These are phyloP conservation scores for Lytechinus pictus DNA, from an alignment of 35 echinoderm and acorn worm species.

Conservation along the genomic window DNA sequence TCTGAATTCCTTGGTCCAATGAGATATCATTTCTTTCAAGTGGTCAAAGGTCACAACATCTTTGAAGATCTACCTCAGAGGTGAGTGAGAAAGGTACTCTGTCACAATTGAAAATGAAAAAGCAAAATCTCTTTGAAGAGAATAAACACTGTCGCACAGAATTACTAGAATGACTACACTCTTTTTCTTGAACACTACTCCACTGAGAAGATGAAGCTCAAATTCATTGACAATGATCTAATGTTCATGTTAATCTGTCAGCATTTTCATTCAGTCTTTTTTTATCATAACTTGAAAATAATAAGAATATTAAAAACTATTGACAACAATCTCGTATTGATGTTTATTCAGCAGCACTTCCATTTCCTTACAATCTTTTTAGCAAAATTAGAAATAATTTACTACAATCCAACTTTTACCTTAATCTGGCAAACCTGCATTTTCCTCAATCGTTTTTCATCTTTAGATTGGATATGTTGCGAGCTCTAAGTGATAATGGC, in stretches of 20 bases:
- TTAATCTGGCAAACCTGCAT: not conserved
- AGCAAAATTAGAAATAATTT: not conserved
- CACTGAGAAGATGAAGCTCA: no score
- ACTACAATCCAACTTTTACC: not conserved
- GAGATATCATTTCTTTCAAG: conserved; percentile 83
- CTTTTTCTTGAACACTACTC: no score
- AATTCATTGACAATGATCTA: no score
- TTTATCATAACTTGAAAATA: no score
- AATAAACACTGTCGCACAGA: not conserved
- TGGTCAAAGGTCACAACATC: conserved; percentile 77
- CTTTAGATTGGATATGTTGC: conserved; percentile 83
- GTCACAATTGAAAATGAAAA: not conserved
- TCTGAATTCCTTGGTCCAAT: conserved; percentile 77
- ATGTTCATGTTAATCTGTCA: no score
- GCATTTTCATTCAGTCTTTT: no score
- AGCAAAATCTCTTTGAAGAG: not conserved
- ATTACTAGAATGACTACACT: no score
- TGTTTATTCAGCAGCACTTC: no score
- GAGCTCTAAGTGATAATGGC: conserved; percentile 88
- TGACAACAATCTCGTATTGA: no score
- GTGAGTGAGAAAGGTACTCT: conserved; percentile 28
- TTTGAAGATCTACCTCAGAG: conserved; percentile 98
- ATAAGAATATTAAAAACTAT: no score
- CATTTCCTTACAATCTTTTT: no score
- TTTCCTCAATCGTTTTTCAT: not conserved